Evolutionary conservation across 2,797 vertebrate genomes (phyloP).

Genomic region (Serranus cabrilla): DNA sequence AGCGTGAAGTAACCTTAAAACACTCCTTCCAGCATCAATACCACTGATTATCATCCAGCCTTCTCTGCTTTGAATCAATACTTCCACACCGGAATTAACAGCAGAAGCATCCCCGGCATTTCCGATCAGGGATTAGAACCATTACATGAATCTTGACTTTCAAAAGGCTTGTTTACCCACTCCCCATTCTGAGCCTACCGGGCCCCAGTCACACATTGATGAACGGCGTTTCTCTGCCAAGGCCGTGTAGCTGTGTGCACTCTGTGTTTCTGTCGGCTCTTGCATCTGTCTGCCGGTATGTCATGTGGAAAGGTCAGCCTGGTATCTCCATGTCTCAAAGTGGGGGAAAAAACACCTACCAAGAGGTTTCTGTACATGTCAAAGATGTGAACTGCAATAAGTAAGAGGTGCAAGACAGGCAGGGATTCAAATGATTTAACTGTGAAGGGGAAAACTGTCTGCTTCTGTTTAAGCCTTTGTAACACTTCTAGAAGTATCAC

Average conservation of each 20-base stretch:
- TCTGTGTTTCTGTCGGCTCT: slow-evolving; percentile 71
- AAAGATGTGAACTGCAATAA: slow-evolving; percentile 55
- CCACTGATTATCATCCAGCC: slow-evolving; percentile 50
- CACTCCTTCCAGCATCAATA: slow-evolving; percentile 50
- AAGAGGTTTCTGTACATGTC: slow-evolving; percentile 65
- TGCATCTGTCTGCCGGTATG: slow-evolving; percentile 69
- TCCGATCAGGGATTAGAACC: slow-evolving; percentile 57
- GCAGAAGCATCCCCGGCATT: slow-evolving; percentile 46
- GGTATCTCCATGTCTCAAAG: slow-evolving; percentile 66
- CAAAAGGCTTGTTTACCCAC: slow-evolving; percentile 60
- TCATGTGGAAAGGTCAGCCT: slow-evolving; percentile 81
- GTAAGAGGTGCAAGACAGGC: slow-evolving; percentile 28
- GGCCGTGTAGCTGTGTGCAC: slow-evolving; percentile 57
- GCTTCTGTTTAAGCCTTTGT: neutral
- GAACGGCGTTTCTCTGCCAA: slow-evolving; percentile 42
- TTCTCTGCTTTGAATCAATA: slow-evolving; percentile 70
- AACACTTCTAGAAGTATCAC: neutral
- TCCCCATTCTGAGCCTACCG: slow-evolving; percentile 38
- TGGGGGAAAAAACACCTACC: slow-evolving; percentile 34
- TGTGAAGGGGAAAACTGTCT: neutral
- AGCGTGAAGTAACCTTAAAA: slow-evolving; percentile 51
- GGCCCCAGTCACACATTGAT: slow-evolving; percentile 51
- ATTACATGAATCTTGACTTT: slow-evolving; percentile 70
- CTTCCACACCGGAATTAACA: slow-evolving; percentile 53
- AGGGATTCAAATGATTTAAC: slow-evolving; percentile 40